phyloP scores from a whole-genome alignment of 1,140 invertebrate genomes.

The Scaptomyza graminum region DNA sequence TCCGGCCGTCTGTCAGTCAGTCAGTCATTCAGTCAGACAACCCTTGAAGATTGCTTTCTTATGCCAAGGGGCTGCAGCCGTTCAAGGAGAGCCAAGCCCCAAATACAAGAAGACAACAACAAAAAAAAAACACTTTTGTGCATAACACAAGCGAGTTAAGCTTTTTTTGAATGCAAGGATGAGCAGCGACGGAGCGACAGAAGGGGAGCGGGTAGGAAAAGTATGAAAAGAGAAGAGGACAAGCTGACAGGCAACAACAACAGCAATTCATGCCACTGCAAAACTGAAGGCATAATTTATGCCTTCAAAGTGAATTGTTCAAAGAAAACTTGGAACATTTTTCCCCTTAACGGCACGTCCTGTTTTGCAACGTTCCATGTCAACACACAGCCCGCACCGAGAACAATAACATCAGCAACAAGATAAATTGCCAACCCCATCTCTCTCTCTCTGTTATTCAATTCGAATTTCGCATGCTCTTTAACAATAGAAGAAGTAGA shows the following conservation, averaged over 20 bases:
- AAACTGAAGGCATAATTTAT: conserved; percentile 82
- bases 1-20: conserved; percentile 24
- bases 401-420: conserved; percentile 39
- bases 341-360: conserved; percentile 60
- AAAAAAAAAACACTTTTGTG: conserved; percentile 48
- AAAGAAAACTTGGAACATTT: conserved; percentile 72
- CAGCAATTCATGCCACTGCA: conserved; percentile 75
- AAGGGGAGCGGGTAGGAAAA: not conserved
- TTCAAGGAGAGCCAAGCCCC: conserved; percentile 21
- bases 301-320: conserved; percentile 82
- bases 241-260: conserved; percentile 67
- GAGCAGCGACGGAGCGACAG: conserved; percentile 4
- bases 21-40: conserved; percentile 61
- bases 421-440: conserved; percentile 54
- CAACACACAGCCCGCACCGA: conserved; percentile 49
- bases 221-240: conserved; percentile 16
- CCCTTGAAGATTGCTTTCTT: conserved; percentile 81
- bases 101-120: conserved; percentile 5
- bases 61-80: conserved; percentile 58
- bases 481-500: not conserved
- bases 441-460: not conserved
- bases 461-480: conserved; percentile 33
- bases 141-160: conserved; percentile 70
- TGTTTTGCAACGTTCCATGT: conserved; percentile 49
- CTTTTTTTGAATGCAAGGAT: conserved; percentile 37